A percentile compares a stretch with the other conserved stretches of the same genome.
Evolutionary conservation across 2,888 invertebrate genomes (phyloP).

Genomic region (Diarsia rubi): DNA sequence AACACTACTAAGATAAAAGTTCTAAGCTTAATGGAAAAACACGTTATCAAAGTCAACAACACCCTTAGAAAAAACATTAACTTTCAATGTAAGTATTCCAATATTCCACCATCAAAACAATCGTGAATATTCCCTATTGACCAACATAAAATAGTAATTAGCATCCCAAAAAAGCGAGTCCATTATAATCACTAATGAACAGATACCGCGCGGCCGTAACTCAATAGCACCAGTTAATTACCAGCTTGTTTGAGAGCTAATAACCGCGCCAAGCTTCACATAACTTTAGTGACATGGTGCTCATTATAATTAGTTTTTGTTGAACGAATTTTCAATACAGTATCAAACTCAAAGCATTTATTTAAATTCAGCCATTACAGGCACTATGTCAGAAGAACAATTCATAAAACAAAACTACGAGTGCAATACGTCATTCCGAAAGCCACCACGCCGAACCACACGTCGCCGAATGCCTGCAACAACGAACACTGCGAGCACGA

Average conservation of each 20-base stretch:
- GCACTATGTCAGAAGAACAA: no score
- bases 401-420: no score
- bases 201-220: constrained; percentile 18
- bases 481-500: no score
- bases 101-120: neutral
- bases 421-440: no score
- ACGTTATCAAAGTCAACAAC: neutral
- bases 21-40: neutral
- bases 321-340: neutral
- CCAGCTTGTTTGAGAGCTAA: constrained; percentile 23
- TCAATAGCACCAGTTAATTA: constrained; percentile 43
- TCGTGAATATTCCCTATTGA: neutral
- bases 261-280: constrained; percentile 13
- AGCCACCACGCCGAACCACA: no score
- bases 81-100: neutral
- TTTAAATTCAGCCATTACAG: no score
- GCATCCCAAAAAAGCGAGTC: constrained; percentile 18
- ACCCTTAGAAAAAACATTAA: neutral
- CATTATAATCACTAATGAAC: constrained; percentile 36
- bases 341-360: neutral
- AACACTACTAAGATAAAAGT: neutral
- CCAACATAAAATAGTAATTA: constrained; percentile 8
- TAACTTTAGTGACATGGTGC: constrained; percentile 10
- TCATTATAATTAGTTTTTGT: constrained; percentile 27
- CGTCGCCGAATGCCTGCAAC: no score